A percentile compares a stretch with the other conserved stretches of the same genome.
These are phyloP conservation scores for Diaphora mendica DNA, from an alignment of 2,888 invertebrate species.

Conservation along the genomic window DNA sequence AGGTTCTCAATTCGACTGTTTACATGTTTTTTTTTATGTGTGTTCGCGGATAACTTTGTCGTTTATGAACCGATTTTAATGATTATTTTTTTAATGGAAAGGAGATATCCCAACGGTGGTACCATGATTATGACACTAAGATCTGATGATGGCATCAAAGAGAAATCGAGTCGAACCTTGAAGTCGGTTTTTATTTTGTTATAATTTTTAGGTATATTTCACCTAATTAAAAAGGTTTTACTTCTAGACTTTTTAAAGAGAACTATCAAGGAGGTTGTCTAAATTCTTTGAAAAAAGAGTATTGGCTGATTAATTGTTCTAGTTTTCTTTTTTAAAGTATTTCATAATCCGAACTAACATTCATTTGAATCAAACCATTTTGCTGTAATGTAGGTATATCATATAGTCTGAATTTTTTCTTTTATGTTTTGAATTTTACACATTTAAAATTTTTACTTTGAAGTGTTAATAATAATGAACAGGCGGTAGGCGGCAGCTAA, in stretches of 20 bases:
- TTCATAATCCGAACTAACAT: slow-evolving; percentile 31
- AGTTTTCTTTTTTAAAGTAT: slow-evolving; percentile 1
- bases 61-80: too few species aligned
- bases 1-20: too few species aligned
- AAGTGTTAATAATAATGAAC: slow-evolving; percentile 30
- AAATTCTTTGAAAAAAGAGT: background rate
- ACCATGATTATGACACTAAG: too few species aligned
- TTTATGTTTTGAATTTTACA: slow-evolving; percentile 26
- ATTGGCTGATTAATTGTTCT: background rate
- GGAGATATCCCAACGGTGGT: too few species aligned
- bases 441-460: slow-evolving; percentile 30
- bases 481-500: slow-evolving; percentile 13
- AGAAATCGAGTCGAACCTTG: too few species aligned
- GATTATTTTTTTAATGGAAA: too few species aligned
- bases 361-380: slow-evolving; percentile 46
- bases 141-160: too few species aligned
- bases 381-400: slow-evolving; percentile 37
- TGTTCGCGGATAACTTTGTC: too few species aligned
- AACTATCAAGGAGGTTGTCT: background rate
- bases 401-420: slow-evolving; percentile 24
- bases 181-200: too few species aligned
- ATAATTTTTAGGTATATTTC: too few species aligned
- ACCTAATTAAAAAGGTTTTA: background rate
- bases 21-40: too few species aligned
- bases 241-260: background rate